phyloP scores from a whole-genome alignment of 2,113 vertebrate genomes.

The Albula glossodonta region DNA sequence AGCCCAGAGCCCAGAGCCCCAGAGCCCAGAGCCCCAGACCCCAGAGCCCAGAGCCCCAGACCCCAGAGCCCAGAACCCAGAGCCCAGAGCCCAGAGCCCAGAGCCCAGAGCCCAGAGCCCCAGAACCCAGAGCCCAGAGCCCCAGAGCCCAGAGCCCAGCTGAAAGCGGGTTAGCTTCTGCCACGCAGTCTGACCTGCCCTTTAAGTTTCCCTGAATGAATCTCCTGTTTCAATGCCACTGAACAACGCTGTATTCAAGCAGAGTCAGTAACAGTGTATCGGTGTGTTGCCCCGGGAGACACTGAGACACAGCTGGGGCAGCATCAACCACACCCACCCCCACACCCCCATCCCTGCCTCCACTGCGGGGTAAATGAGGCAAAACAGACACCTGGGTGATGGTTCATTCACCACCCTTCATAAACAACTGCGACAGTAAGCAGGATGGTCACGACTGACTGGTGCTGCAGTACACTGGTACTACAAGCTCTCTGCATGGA shows the following conservation, averaged over 20 bases:
- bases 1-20: no score
- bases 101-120: no score
- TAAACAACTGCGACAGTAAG: not conserved
- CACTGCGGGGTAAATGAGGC: conserved; percentile 4
- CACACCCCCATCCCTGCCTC: not conserved
- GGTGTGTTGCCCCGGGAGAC: not conserved
- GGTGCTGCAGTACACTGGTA: not conserved
- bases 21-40: no score
- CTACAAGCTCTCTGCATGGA: not conserved
- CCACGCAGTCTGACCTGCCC: not conserved
- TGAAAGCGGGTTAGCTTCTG: not conserved
- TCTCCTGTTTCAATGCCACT: not conserved
- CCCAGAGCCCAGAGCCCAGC: no score
- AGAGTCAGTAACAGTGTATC: not conserved
- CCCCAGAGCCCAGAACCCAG: no score
- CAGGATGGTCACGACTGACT: not conserved
- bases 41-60: no score
- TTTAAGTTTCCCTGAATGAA: not conserved
- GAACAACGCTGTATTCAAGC: not conserved
- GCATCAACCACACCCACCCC: not conserved
- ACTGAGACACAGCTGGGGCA: not conserved
- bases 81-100: no score
- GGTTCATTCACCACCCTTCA: not conserved
- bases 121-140: no score
- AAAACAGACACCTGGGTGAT: not conserved